A percentile compares a stretch with the other conserved stretches of the same genome.
Conservation (phyloP, 1,140 invertebrate species). For the Magallana ariakensis region DNA sequence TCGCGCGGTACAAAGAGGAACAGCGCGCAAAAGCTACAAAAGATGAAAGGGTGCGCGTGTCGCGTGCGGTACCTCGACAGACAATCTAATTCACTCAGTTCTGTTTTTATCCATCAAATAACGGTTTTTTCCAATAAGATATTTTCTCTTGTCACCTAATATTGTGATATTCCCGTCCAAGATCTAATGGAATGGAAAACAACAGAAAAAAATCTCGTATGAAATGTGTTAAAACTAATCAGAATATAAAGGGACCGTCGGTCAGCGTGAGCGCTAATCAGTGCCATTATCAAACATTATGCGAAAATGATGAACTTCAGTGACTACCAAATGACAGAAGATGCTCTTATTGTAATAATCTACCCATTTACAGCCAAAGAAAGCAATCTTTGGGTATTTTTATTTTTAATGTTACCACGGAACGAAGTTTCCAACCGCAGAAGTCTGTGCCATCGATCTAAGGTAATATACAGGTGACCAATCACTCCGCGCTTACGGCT, state of each 20-base stretch:
- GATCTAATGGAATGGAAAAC: constrained; percentile 38
- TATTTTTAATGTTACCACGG: neutral
- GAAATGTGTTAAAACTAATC: constrained; percentile 35
- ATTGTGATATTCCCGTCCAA: constrained; percentile 36
- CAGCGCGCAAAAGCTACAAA: constrained; percentile 28
- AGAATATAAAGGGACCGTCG: constrained; percentile 23
- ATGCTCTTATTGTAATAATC: constrained; percentile 18
- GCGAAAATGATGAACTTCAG: constrained; percentile 34
- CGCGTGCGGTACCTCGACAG: constrained; percentile 9
- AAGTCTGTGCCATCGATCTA: neutral
- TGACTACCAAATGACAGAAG: constrained; percentile 22
- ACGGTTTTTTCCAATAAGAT: constrained; percentile 36
- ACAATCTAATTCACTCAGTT: constrained; percentile 31
- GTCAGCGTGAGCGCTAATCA: constrained; percentile 30
- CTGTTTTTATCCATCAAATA: constrained; percentile 38
- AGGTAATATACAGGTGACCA: neutral
- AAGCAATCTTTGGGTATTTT: neutral
- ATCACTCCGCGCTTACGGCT: constrained; percentile 1
- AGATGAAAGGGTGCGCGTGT: constrained; percentile 32
- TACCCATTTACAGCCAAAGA: constrained; percentile 14
- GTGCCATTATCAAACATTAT: constrained; percentile 35
- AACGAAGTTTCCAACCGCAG: neutral
- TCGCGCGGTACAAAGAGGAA: constrained; percentile 4
- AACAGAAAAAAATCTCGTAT: constrained; percentile 19
- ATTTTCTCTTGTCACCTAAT: constrained; percentile 38